Conservation (phyloP, 2,888 invertebrate species). For the Eristalis pertinax region DNA sequence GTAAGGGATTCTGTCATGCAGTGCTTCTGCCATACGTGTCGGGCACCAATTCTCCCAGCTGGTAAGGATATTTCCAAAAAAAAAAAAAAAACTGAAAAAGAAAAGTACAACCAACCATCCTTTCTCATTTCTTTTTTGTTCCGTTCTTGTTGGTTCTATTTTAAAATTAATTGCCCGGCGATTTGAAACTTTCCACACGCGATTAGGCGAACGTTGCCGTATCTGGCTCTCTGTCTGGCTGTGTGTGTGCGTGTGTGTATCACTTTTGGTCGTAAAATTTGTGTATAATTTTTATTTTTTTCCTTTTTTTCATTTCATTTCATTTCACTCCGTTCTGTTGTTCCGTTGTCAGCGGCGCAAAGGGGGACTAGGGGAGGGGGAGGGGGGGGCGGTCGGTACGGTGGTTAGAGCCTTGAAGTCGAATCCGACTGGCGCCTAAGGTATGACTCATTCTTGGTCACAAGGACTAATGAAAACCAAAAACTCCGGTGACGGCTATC, state of each 20-base stretch:
- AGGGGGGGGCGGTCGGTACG: too few species aligned
- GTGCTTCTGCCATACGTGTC: conserved; percentile 96
- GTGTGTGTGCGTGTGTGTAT: conserved; percentile 14
- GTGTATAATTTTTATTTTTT: conserved; percentile 24
- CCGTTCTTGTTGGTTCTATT: conserved; percentile 32
- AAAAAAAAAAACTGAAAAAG: too few species aligned
- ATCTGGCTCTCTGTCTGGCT: too few species aligned
- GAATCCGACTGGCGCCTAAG: conserved; percentile 68
- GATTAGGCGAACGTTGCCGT: background rate
- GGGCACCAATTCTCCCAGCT: conserved; percentile 89
- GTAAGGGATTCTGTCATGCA: conserved; percentile 95
- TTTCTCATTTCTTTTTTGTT: conserved; percentile 5
- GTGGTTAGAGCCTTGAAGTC: conserved; percentile 54
- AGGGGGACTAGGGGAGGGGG: too few species aligned
- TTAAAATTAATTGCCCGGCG: conserved; percentile 60
- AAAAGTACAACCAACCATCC: background rate
- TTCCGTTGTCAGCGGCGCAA: conserved; percentile 13
- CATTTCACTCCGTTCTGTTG: background rate
- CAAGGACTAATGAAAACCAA: conserved; percentile 35
- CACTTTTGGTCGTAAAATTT: conserved; percentile 43
- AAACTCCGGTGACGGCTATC: conserved; percentile 11
- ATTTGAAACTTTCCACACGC: conserved; percentile 71
- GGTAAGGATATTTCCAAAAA: conserved; percentile 83
- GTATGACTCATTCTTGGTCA: conserved; percentile 63
- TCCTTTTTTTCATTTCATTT: conserved; percentile 8